phyloP scores from a whole-genome alignment of 2,113 vertebrate genomes.

The Clarias macrocephalus region DNA sequence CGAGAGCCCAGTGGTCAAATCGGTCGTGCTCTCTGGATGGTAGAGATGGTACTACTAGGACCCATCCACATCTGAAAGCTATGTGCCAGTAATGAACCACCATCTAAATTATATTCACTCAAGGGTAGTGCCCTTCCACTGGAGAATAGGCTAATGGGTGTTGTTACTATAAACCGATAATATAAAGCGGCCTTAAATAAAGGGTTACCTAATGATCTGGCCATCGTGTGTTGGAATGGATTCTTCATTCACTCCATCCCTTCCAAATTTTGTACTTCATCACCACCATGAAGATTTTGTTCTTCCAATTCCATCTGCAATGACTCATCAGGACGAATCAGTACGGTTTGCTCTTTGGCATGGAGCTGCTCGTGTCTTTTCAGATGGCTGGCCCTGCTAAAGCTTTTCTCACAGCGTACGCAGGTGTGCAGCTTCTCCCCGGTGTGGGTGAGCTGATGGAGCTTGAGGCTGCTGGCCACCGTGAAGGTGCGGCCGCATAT shows the following conservation, averaged over 20 bases:
- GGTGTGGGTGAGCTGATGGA: conserved; percentile 72
- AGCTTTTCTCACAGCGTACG: conserved; percentile 69
- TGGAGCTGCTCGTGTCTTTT: conserved; percentile 74
- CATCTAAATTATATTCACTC: background rate
- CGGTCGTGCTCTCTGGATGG: too few species aligned
- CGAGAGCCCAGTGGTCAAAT: background rate
- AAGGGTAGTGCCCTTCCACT: background rate
- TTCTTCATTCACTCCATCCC: background rate
- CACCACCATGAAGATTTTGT: background rate
- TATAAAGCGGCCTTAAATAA: background rate
- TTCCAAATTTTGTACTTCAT: conserved; percentile 6
- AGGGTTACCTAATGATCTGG: background rate
- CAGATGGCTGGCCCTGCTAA: conserved; percentile 70
- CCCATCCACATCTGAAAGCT: background rate
- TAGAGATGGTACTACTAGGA: background rate
- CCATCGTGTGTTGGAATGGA: background rate
- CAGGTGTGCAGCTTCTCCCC: conserved; percentile 74
- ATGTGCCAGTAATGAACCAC: background rate
- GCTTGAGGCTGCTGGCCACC: conserved; percentile 74
- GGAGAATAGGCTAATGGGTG: background rate
- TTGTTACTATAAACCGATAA: background rate
- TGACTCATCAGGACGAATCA: conserved; percentile 65
- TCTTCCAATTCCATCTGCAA: conserved; percentile 50
- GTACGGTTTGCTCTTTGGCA: conserved; percentile 67
- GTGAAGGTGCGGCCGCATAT: conserved; percentile 72